These are phyloP conservation scores for Pseudomyrmex flavicornis DNA, from an alignment of 1,140 invertebrate species.

Conservation along the genomic window DNA sequence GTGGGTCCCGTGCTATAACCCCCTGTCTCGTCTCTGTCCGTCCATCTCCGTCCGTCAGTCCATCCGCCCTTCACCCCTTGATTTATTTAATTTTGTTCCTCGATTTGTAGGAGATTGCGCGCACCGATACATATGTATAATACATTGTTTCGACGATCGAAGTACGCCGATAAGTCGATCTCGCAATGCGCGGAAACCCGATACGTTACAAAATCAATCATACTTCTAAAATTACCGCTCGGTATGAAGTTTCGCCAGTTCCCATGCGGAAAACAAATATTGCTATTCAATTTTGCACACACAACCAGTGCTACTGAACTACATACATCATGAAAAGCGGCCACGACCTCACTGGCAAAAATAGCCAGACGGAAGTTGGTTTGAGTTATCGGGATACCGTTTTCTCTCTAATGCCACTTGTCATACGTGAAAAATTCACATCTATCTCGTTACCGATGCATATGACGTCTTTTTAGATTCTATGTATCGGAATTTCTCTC, in stretches of 20 bases:
- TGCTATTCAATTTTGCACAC: slow-evolving; percentile 40
- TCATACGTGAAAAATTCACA: slow-evolving; percentile 1
- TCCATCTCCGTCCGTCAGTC: neutral
- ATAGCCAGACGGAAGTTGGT: neutral
- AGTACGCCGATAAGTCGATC: slow-evolving; percentile 58
- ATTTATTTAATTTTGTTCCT: slow-evolving; percentile 81
- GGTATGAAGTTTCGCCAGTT: slow-evolving; percentile 45
- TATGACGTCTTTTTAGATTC: neutral
- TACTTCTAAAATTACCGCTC: slow-evolving; percentile 54
- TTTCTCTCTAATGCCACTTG: neutral
- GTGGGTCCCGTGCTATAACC: slow-evolving; percentile 4
- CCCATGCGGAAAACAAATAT: slow-evolving; percentile 48
- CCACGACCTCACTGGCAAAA: slow-evolving; percentile 25
- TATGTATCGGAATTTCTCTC: neutral
- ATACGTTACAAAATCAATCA: slow-evolving; percentile 59
- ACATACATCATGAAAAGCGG: slow-evolving; percentile 14
- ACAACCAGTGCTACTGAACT: neutral
- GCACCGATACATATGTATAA: slow-evolving; percentile 26
- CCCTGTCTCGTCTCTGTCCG: neutral
- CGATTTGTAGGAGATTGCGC: slow-evolving; percentile 72
- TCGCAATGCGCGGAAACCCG: slow-evolving; percentile 18
- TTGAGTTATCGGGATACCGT: neutral
- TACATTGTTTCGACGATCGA: slow-evolving; percentile 16
- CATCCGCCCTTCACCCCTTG: slow-evolving; percentile 59
- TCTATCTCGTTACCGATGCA: neutral